These are phyloP conservation scores for Megastigmus dorsalis DNA, from an alignment of 2,888 invertebrate species.

Conservation along the genomic window DNA sequence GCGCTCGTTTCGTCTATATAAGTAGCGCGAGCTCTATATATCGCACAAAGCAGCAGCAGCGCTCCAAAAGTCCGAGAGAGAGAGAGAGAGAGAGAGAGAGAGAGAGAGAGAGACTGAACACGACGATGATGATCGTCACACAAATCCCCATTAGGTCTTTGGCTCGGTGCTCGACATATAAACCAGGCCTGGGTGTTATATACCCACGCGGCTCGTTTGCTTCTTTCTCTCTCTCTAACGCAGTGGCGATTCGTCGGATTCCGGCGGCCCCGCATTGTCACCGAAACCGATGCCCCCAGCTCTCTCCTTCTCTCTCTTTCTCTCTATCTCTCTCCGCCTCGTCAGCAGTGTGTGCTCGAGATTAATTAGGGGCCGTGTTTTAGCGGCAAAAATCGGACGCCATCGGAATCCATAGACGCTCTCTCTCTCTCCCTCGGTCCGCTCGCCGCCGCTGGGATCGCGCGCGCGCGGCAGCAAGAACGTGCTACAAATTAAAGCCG, in stretches of 20 bases:
- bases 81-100: too few species aligned
- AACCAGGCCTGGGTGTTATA: constrained; percentile 22
- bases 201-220: constrained; percentile 23
- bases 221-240: too few species aligned
- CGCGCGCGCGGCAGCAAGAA: constrained; percentile 63
- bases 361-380: constrained; percentile 73
- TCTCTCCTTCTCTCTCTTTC: background rate
- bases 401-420: too few species aligned
- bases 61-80: background rate
- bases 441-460: background rate
- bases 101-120: too few species aligned
- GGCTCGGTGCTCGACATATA: background rate
- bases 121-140: background rate
- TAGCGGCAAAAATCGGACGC: constrained; percentile 68
- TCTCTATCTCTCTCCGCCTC: background rate
- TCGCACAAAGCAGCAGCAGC: too few species aligned
- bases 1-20: constrained; percentile 22
- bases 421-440: too few species aligned
- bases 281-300: constrained; percentile 40
- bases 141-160: constrained; percentile 31
- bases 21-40: background rate
- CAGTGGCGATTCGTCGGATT: constrained; percentile 23
- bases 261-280: constrained; percentile 31
- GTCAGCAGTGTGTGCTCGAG: constrained; percentile 54
- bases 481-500: constrained; percentile 73